Conservation (phyloP, 2,888 invertebrate species). For the Phytoseiulus persimilis region DNA sequence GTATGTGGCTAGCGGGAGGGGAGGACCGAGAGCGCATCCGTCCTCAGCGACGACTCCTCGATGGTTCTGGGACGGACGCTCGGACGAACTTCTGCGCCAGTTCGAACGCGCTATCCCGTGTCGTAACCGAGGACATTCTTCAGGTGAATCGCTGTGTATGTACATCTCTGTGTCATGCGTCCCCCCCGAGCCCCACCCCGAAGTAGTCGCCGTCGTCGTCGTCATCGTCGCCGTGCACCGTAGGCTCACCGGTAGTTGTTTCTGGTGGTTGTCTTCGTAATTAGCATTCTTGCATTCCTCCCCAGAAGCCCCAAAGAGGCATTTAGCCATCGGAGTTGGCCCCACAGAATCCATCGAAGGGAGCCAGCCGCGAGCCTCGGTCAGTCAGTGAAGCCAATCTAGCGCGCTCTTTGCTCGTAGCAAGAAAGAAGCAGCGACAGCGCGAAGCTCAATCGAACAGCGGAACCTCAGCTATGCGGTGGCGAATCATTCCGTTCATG, state of each 20-base stretch:
- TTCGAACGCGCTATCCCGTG: not conserved
- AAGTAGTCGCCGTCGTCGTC: not conserved
- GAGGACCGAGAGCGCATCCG: no score
- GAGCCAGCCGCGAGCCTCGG: not conserved
- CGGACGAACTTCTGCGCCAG: not conserved
- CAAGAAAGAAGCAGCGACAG: not conserved
- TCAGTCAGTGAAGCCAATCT: not conserved
- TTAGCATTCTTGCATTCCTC: conserved; percentile 5
- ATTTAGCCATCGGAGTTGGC: not conserved
- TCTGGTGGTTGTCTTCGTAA: conserved; percentile 5
- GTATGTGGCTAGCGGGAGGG: not conserved
- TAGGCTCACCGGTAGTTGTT: not conserved
- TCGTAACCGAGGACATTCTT: not conserved
- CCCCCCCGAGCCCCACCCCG: not conserved
- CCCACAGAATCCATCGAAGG: not conserved
- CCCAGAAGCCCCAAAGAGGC: not conserved
- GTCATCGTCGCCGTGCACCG: not conserved
- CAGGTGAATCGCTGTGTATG: not conserved
- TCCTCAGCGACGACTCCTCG: no score
- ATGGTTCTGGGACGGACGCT: not conserved
- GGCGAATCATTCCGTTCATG: conserved; percentile 5
- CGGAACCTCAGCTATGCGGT: not conserved
- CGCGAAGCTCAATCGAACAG: not conserved
- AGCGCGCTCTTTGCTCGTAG: not conserved
- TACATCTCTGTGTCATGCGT: not conserved